phyloP scores from a whole-genome alignment of 2,888 invertebrate genomes.

The Orthosia incerta region DNA sequence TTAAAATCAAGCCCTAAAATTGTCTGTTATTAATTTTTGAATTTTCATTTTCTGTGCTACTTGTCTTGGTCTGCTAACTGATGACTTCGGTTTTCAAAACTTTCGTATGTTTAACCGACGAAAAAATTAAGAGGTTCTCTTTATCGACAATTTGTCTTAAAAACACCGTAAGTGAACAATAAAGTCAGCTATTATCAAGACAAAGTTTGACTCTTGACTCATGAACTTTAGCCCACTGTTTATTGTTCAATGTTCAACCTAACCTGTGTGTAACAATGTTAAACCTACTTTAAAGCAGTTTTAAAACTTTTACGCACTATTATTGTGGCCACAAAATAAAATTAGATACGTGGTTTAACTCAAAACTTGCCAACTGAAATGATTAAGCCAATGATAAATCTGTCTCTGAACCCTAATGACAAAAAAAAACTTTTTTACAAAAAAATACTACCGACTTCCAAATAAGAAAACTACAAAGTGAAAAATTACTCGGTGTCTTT shows the following conservation, averaged over 20 bases:
- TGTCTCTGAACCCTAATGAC: constrained; percentile 10
- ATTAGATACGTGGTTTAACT: background rate
- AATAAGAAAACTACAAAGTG: no score
- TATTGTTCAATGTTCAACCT: constrained; percentile 15
- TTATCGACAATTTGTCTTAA: background rate
- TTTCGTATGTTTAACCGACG: background rate
- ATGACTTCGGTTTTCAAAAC: background rate
- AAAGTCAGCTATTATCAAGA: background rate
- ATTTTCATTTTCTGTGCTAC: background rate
- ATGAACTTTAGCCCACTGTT: constrained; percentile 11
- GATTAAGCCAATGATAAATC: constrained; percentile 14
- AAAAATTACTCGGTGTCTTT: no score
- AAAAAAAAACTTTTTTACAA: no score
- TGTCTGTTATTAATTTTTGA: background rate
- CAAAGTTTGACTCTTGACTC: background rate
- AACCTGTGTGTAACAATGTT: no score
- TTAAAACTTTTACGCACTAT: background rate
- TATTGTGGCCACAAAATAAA: background rate
- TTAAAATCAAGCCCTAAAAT: background rate
- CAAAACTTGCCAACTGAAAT: background rate
- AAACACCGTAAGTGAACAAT: background rate
- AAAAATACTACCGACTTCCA: no score
- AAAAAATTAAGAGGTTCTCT: background rate
- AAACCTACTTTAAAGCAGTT: constrained; percentile 28
- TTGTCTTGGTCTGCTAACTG: background rate